phyloP scores from a whole-genome alignment of 2,797 vertebrate genomes.

The Catamblyrhynchus diadema region DNA sequence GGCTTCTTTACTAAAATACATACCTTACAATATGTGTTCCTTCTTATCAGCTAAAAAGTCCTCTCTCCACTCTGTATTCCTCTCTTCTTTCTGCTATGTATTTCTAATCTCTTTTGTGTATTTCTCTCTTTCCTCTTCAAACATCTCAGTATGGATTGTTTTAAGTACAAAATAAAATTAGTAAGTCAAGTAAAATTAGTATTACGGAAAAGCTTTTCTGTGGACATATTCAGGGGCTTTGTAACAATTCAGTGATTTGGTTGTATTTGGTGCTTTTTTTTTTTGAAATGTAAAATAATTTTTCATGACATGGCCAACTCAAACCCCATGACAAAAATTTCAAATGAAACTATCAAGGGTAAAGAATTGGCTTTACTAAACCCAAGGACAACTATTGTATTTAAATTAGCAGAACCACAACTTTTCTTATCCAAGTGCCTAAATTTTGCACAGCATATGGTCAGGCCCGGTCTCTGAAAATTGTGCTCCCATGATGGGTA shows the following conservation, averaged over 20 bases:
- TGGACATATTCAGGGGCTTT: not conserved
- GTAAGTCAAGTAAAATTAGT: not conserved
- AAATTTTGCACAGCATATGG: not conserved
- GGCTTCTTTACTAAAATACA: not conserved
- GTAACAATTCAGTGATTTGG: not conserved
- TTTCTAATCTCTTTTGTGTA: not conserved
- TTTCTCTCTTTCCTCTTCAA: not conserved
- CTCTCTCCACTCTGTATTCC: not conserved
- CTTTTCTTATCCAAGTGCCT: not conserved
- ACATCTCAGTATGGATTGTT: not conserved
- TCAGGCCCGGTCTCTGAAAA: not conserved
- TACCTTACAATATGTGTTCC: not conserved
- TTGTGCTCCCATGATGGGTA: not conserved
- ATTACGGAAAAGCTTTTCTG: not conserved
- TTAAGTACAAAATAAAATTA: not conserved
- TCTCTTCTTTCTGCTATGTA: not conserved
- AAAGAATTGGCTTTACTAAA: not conserved
- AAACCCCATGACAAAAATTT: not conserved
- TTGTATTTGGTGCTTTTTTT: not conserved
- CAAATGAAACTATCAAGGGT: not conserved
- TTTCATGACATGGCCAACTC: not conserved
- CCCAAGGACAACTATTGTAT: not conserved
- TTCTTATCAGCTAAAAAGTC: not conserved
- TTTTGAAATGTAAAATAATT: not conserved
- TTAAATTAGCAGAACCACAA: not conserved